These are phyloP conservation scores for Coryphaenoides rupestris DNA, from an alignment of 2,113 vertebrate genomes.

Conservation along the genomic window DNA sequence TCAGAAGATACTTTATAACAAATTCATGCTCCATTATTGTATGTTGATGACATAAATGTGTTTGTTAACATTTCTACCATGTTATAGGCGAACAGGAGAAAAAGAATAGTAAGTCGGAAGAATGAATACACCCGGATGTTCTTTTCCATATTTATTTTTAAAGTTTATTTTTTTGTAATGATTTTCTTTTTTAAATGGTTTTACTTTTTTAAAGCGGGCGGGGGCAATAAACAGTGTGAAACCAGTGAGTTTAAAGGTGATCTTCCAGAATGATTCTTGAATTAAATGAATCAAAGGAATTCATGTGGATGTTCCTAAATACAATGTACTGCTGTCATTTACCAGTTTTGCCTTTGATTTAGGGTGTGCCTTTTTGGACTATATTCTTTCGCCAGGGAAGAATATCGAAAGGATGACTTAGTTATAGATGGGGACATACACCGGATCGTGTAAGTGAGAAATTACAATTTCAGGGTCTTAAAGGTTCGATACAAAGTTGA, in stretches of 20 bases:
- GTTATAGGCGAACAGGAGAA: slow-evolving; percentile 31
- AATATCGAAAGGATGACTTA: slow-evolving; percentile 3
- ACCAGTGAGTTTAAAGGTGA: slow-evolving; percentile 16
- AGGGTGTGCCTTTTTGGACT: slow-evolving; percentile 40
- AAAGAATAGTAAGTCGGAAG: slow-evolving; percentile 31
- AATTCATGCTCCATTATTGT: slow-evolving; percentile 31
- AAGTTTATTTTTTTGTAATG: no score
- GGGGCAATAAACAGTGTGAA: slow-evolving; percentile 7
- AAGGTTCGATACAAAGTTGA: slow-evolving; percentile 15
- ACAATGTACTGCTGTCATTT: slow-evolving; percentile 4
- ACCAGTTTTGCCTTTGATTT: slow-evolving; percentile 39
- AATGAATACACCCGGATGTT: slow-evolving; percentile 21
- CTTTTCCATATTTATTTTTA: slow-evolving; percentile 46
- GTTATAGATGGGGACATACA: slow-evolving; percentile 3
- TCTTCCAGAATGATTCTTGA: slow-evolving; percentile 1
- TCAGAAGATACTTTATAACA: slow-evolving; percentile 32
- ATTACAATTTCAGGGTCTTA: slow-evolving; percentile 27
- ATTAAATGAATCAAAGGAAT: background rate
- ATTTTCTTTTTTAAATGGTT: background rate
- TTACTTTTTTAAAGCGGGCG: background rate
- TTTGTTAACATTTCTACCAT: slow-evolving; percentile 34
- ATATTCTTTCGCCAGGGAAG: background rate
- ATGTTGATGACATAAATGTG: slow-evolving; percentile 35
- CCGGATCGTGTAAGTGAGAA: slow-evolving; percentile 15
- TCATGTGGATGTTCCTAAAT: slow-evolving; percentile 24